Base-by-base conservation (phyloP, 2,797 vertebrate species). In the Psittacula derbiana region DNA sequence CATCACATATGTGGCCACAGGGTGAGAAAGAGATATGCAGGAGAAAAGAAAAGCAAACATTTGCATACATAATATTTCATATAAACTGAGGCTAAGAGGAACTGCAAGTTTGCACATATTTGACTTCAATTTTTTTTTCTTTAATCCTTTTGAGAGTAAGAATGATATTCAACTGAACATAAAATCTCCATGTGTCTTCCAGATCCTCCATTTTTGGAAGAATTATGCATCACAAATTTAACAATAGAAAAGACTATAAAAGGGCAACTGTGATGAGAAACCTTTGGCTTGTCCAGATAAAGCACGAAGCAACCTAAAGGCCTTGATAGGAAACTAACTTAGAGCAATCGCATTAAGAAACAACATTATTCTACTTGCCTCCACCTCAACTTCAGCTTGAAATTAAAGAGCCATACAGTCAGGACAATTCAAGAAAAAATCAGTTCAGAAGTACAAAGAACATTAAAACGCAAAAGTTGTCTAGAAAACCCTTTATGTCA, bases 1-100 rank as follows among this genome's bases (percentile, higher is more conserved):
- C 5, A 50, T 16, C 12, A 23, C 4, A 40, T 6, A 11, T 4
- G 7, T 4, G 12, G 14, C 38, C 1, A 0, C 11, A 55, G 5
- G 18, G 20, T 44, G 9, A 20, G 23, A 66, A 53, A 62, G 25
- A 72, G 7, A 4, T 15, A 50, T 0, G 2, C 1, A 74, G 50
- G n/a, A 62, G 21, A 76, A 40, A 85, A 50, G 7, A 28, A 65
- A 67, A 12, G 2, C 25, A 38, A 60, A 33, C 3, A 62, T 41
- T 82, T 88, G 66, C 16, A 57, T 33, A 74, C 1, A 17, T 18
- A 72, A 4, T n/a, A 21, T 30, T 78, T 85, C 23, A 67, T 28
- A 71, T 16, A 64, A 65, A 57, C 11, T 16, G 38, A 70, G 8
- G 6, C 11, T 40, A 71, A 24, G 9, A 57, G 10, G 16, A 90